A percentile compares a stretch with the other conserved stretches of the same genome.
phyloP scores from a whole-genome alignment of 2,797 vertebrate species.

The Anolis apletophallus region DNA sequence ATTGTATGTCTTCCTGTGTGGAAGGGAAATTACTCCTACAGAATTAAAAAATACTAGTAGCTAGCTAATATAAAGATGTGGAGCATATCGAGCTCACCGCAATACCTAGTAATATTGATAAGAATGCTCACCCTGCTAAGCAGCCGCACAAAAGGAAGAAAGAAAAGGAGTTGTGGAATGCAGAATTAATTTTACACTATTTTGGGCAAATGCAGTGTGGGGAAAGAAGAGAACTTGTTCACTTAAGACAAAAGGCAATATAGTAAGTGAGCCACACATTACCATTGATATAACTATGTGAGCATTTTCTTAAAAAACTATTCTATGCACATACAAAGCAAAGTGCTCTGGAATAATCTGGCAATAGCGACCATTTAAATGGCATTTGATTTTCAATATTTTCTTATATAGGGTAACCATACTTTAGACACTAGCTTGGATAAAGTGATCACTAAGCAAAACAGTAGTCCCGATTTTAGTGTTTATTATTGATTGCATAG shows the following conservation, averaged over 20 bases:
- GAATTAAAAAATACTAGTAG: background rate
- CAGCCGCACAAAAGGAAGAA: constrained; percentile 16
- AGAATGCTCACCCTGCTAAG: constrained; percentile 47
- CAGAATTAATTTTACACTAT: no score
- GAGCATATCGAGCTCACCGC: constrained; percentile 64
- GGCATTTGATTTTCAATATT: background rate
- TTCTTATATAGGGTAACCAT: background rate
- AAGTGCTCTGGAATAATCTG: background rate
- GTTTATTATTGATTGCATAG: background rate
- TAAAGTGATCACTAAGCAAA: no score
- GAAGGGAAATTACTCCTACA: no score
- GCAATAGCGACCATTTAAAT: constrained; percentile 27
- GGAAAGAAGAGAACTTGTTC: constrained; percentile 18
- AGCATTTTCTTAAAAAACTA: background rate
- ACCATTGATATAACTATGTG: background rate
- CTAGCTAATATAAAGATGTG: constrained; percentile 71
- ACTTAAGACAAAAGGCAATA: background rate
- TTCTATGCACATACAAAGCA: background rate
- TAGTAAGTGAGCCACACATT: background rate
- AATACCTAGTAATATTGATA: constrained; percentile 64
- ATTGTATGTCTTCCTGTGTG: background rate
- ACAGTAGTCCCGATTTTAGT: no score
- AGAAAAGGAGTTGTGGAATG: no score
- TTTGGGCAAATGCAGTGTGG: constrained; percentile 16
- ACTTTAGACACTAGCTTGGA: no score